Percentiles rank a stretch among this genome's conserved stretches.
phyloP scores from a whole-genome alignment of 2,113 vertebrate species.

The Aspidoscelis tigris region DNA sequence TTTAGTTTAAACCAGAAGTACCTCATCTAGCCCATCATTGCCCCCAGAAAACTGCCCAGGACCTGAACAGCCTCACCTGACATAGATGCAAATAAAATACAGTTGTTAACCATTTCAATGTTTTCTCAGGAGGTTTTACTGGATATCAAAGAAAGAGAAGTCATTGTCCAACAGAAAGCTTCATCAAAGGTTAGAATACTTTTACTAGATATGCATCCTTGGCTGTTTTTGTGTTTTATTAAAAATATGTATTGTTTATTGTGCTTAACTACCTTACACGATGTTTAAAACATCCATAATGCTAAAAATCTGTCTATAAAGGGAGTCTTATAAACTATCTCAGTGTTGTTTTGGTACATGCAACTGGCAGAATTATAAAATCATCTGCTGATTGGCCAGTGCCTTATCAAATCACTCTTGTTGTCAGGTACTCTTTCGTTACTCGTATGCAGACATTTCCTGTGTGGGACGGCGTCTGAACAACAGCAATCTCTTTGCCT shows the following conservation, averaged over 20 bases:
- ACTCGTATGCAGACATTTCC: slow-evolving; percentile 84
- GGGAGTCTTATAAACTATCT: not conserved
- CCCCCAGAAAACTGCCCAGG: too few relatives aligned
- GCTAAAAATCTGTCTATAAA: not conserved
- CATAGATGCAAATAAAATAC: too few relatives aligned
- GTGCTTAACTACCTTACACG: not conserved
- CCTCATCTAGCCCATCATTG: not conserved
- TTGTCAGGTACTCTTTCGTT: slow-evolving; percentile 76
- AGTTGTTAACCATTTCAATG: not conserved
- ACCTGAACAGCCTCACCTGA: too few relatives aligned
- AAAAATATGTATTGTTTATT: not conserved
- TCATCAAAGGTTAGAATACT: slow-evolving; percentile 72
- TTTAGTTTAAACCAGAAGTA: too few relatives aligned
- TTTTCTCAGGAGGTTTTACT: slow-evolving; percentile 75
- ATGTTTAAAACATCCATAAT: not conserved
- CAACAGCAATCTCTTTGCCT: slow-evolving; percentile 79
- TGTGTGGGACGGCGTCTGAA: slow-evolving; percentile 79
- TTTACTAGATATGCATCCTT: not conserved
- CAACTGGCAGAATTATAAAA: not conserved
- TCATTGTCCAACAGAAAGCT: slow-evolving; percentile 77
- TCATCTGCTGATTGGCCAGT: not conserved
- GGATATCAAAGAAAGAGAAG: slow-evolving; percentile 85
- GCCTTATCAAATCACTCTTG: rapidly evolving
- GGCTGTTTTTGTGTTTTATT: not conserved
- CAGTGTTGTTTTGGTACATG: not conserved